Evolutionary conservation across 2,888 invertebrate species (phyloP), one percentile per base, ranked within the genome.

Genomic region (Drosophila conformis): DNA sequence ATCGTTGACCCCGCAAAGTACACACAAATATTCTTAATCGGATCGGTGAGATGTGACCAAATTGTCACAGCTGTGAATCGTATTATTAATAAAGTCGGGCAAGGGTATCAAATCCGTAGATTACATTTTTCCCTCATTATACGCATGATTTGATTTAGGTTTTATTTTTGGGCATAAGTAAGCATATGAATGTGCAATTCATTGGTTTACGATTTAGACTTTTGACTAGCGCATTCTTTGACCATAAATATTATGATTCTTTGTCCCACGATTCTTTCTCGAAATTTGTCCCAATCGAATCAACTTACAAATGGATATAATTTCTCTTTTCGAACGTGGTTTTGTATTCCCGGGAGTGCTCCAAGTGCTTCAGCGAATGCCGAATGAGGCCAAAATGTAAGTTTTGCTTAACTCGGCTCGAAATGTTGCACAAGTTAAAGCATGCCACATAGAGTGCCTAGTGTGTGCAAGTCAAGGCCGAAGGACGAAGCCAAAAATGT

Each of bases 301-400:
- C 15, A 25, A 21, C n/a, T 35, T 35, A 53, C 35, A 53, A 53
- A 53, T 52, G 21, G 21, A 21, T 53, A 35, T 53, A 35, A 35
- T 53, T 53, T 35, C 35, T 35, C 53, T 10, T 21, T 10, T 8
- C 25, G 10, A 53, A 53, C 10, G 25, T 53, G 6, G 15, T 21
- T 10, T 35, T 35, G 11, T 53, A 4, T 53, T 36, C 21, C 5
- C 33, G 4, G 2, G 33, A 15, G 52, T 25, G 8, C 38, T 13
- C n/a, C 38, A 29, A 56, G n/a, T 29, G 29, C 8, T 56, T 38
- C 13, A 27, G n/a, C 13, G 18, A 8, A 27, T 27, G 27, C 18
- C 36, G 27, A 54, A 36, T 27, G 36, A 36, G 35, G 15, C 33
- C 6, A 35, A 33, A 4, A 25, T 46, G 15, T 25, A 18, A 36